phyloP scores from a whole-genome alignment of 92 coral and sea anemone species.

The Parazoanthus swiftii region DNA sequence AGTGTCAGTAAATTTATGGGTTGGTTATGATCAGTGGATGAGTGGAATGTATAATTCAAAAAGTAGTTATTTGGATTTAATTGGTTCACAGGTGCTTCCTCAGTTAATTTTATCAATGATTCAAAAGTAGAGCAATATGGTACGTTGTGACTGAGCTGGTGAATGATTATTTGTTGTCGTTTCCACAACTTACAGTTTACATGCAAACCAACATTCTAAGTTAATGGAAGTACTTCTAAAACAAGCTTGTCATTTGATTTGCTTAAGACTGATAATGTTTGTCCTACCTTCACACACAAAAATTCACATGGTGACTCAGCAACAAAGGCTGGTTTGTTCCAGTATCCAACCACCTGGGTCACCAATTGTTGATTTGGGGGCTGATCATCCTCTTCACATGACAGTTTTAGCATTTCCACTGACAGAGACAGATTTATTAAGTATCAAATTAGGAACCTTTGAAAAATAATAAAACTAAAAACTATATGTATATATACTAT shows the following conservation, averaged over 20 bases:
- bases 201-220: too few species aligned
- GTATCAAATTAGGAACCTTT: not conserved
- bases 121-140: too few species aligned
- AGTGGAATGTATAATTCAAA: not conserved
- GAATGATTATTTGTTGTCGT: too few species aligned
- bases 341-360: not conserved
- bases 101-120: not conserved
- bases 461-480: not conserved
- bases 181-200: too few species aligned
- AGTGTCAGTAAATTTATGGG: not conserved
- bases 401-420: slow-evolving; percentile 3
- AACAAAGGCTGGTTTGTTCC: slow-evolving; percentile 4
- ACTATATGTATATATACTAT: not conserved
- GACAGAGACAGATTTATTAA: not conserved
- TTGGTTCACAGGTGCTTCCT: not conserved
- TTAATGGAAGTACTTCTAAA: not conserved
- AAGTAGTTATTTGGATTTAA: not conserved
- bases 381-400: not conserved
- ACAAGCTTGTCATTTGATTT: not conserved
- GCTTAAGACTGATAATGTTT: not conserved
- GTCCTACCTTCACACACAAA: slow-evolving; percentile 2
- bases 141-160: not conserved
- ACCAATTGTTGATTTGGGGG: not conserved
- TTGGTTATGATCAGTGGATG: not conserved
- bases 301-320: not conserved